Base-by-base conservation (phyloP, 1,140 invertebrate genomes). In the Phenacoccus solenopsis region DNA sequence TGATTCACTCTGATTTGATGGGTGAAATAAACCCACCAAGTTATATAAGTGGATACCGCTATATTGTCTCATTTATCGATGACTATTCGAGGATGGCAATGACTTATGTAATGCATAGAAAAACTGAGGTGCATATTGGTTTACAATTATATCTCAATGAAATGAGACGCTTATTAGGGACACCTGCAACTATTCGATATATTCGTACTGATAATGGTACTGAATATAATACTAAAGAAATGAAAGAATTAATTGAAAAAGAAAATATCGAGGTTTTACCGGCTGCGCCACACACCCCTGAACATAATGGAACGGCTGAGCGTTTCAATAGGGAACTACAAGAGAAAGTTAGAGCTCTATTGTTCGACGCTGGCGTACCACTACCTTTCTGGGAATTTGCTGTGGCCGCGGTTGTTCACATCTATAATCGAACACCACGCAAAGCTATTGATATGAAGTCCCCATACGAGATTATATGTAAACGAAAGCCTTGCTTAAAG, bases 391-490 rank as follows among this genome's bases (percentile, higher is more conserved):
- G 69, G 72, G 61, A 32, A 30, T 69, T 71, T 69, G 28, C 57
- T 67, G 56, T 73, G 1, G 64, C 10, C 27, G 22, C 49, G 3
- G 68, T 67, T 2, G 35, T 35, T 24, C 70, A 72, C 49, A 67
- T 71, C 32, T 57, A 57, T 25, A 73, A 73, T 57, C 21, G 68
- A 22, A 78, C 76, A 32, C 74, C 76, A 35, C 72, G 70, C 21
- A 74, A 72, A 57, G 73, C 71, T 69, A 22, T 74, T 20, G 30
- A 72, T 35, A 13, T 70, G 22, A 75, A 77, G 70, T 75, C 74
- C 22, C 77, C 77, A 32, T 76, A 74, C 72, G 76, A 78, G 72
- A 16, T 77, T 4, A 76, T 77, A 74, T 73, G 73, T 69, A 70
- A 72, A 3, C 73, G 73, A 73, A 72, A 71, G 27, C 74, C 20